Evolutionary conservation across 2,113 vertebrate genomes (phyloP).

Genomic region (Zosterops borbonicus): DNA sequence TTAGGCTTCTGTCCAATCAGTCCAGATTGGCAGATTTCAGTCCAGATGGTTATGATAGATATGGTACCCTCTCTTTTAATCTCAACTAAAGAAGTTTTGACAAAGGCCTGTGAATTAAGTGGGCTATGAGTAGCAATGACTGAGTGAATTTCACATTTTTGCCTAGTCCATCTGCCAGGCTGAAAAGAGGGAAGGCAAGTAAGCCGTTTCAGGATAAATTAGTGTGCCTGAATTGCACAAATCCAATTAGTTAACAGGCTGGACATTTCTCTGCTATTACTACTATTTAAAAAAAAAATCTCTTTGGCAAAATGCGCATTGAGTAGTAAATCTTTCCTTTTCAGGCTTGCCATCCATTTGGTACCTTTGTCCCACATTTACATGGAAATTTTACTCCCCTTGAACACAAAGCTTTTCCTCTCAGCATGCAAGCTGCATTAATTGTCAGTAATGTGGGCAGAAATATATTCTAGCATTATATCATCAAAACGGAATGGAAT

Average conservation of each 20-base stretch:
- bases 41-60: constrained; percentile 71
- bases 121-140: constrained; percentile 47
- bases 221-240: constrained; percentile 20
- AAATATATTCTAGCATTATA: constrained; percentile 57
- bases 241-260: constrained; percentile 54
- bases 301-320: background rate
- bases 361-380: constrained; percentile 62
- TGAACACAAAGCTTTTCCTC: constrained; percentile 48
- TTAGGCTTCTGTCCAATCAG: constrained; percentile 52
- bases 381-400: constrained; percentile 65
- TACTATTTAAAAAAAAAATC: constrained; percentile 14
- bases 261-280: constrained; percentile 54
- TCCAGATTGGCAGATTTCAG: constrained; percentile 67
- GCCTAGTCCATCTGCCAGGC: constrained; percentile 59
- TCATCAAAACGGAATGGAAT: constrained; percentile 47
- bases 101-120: constrained; percentile 64
- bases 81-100: constrained; percentile 64
- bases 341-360: constrained; percentile 50
- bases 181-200: constrained; percentile 37
- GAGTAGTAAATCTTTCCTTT: constrained; percentile 59
- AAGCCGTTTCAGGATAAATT: constrained; percentile 44
- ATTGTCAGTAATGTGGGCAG: constrained; percentile 52
- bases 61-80: constrained; percentile 54
- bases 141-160: constrained; percentile 66
- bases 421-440: constrained; percentile 48